Percentiles rank a stretch among this genome's conserved stretches.
Conservation (phyloP, 37 sponge, comb jelly and placozoan species). For the Aphrocallistes beatrix region DNA sequence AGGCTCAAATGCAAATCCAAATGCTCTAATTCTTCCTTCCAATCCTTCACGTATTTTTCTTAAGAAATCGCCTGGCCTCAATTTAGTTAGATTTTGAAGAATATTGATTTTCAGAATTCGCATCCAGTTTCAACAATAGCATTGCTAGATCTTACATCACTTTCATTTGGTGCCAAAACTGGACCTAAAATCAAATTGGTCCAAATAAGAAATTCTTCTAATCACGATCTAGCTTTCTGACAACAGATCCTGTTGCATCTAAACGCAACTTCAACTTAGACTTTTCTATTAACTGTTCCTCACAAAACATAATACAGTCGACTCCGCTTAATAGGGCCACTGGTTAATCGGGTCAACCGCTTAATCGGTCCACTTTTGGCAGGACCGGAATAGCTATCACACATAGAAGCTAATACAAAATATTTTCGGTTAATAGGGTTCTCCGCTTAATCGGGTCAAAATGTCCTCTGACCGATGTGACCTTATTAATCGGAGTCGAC, state of each 20-base stretch:
- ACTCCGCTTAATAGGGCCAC: too few species aligned
- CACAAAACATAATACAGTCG: too few species aligned
- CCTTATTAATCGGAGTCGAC: too few species aligned
- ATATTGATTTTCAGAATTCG: background rate
- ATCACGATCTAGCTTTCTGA: background rate
- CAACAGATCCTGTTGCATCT: background rate
- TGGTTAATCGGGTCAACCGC: too few species aligned
- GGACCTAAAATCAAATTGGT: background rate
- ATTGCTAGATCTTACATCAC: background rate
- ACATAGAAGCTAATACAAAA: too few species aligned
- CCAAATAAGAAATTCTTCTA: background rate
- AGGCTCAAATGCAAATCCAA: too few species aligned
- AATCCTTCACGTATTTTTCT: slow-evolving; percentile 6
- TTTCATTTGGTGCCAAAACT: background rate
- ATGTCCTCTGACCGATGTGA: too few species aligned
- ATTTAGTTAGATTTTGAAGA: background rate
- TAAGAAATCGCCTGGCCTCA: slow-evolving; percentile 6
- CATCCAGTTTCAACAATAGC: slow-evolving; percentile 8
- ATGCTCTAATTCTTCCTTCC: background rate
- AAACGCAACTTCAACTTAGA: background rate
- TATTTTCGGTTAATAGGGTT: too few species aligned
- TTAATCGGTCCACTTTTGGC: too few species aligned
- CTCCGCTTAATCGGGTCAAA: too few species aligned
- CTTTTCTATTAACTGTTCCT: background rate
- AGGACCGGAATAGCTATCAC: too few species aligned